Percentiles rank a stretch among this genome's conserved stretches.
These are phyloP conservation scores for Gryon sp. DNA, from an alignment of 1,140 invertebrate genomes.

Conservation along the genomic window DNA sequence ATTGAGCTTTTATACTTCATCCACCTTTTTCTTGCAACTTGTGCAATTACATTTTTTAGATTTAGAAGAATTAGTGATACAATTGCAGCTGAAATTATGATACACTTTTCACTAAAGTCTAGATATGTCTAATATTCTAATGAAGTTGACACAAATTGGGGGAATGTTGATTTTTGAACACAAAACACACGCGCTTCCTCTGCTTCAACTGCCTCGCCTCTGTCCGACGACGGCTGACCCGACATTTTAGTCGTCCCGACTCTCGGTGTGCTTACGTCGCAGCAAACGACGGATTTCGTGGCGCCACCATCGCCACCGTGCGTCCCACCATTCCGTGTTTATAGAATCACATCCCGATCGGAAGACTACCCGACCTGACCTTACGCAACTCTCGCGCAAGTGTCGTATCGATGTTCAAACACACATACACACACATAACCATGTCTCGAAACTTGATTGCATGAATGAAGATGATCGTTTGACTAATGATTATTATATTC, in stretches of 20 bases:
- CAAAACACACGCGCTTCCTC: conserved; percentile 19
- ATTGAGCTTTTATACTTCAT: too few relatives aligned
- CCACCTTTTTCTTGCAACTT: too few relatives aligned
- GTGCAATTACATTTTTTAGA: too few relatives aligned
- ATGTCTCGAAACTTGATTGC: neutral
- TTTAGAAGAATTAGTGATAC: too few relatives aligned
- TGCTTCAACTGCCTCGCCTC: conserved; percentile 15
- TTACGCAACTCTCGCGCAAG: conserved; percentile 24
- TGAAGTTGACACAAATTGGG: too few relatives aligned
- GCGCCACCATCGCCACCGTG: conserved; percentile 49
- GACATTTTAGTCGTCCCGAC: conserved; percentile 48
- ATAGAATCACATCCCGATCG: conserved; percentile 50
- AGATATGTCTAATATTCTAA: too few relatives aligned
- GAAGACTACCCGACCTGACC: conserved; percentile 31
- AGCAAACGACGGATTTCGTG: conserved; percentile 32
- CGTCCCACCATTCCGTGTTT: conserved; percentile 27
- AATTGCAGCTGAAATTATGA: too few relatives aligned
- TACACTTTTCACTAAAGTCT: too few relatives aligned
- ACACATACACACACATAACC: neutral
- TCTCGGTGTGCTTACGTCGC: conserved; percentile 26
- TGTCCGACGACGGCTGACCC: conserved; percentile 41
- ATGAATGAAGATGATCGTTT: conserved; percentile 16
- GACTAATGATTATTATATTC: too few relatives aligned
- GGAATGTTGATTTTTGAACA: too few relatives aligned
- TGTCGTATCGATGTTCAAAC: conserved; percentile 17